Evolutionary conservation across 1,140 invertebrate genomes (phyloP).

Genomic region (Drosophila ohnishii): DNA sequence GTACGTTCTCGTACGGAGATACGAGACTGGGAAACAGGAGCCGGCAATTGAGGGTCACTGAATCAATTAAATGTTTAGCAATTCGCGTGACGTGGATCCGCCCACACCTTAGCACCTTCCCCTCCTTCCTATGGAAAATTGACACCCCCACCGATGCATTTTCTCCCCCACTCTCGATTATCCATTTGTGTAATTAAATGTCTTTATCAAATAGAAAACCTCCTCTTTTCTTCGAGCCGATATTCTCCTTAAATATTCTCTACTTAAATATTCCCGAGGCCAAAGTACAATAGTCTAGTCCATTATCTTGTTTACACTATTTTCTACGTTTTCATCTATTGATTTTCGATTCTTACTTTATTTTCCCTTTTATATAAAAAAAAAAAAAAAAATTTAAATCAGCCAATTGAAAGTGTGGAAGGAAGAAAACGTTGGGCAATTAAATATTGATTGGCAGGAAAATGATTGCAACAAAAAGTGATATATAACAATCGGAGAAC

Average conservation of each 20-base stretch:
- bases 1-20: conserved; percentile 4
- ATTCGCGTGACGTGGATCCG: conserved; percentile 30
- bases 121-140: conserved; percentile 5
- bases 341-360: conserved; percentile 47
- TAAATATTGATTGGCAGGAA: conserved; percentile 32
- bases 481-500: conserved; percentile 1
- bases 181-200: conserved; percentile 61
- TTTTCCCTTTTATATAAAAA: conserved; percentile 33
- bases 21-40: conserved; percentile 9
- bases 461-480: conserved; percentile 14
- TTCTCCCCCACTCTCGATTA: conserved; percentile 23
- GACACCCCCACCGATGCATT: conserved; percentile 22
- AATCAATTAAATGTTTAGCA: conserved; percentile 45
- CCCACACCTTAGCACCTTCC: background rate
- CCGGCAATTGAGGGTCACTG: conserved; percentile 8
- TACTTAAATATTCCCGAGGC: conserved; percentile 26
- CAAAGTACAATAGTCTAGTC: background rate
- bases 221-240: background rate
- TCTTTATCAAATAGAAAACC: conserved; percentile 17
- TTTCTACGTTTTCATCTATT: conserved; percentile 39
- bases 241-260: conserved; percentile 1
- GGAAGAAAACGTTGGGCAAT: conserved; percentile 2
- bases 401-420: conserved; percentile 11
- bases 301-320: conserved; percentile 25
- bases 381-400: background rate